phyloP scores from a whole-genome alignment of 2,888 invertebrate species.

The Lomographa bimaculata region DNA sequence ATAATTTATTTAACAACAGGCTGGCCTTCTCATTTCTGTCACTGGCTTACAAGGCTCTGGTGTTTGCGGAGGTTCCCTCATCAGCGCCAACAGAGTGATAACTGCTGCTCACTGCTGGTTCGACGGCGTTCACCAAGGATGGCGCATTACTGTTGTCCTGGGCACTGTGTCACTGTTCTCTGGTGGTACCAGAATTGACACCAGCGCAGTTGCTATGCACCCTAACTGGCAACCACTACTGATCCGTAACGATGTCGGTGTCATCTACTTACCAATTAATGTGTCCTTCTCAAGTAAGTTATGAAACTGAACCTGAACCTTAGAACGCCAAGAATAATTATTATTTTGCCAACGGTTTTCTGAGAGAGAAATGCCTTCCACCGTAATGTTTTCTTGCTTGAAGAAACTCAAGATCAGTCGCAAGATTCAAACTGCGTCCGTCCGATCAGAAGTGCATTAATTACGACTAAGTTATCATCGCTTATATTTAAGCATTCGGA shows the following conservation, averaged over 20 bases:
- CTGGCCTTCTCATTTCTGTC: conserved; percentile 40
- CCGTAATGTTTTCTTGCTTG: too few species aligned
- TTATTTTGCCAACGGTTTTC: too few species aligned
- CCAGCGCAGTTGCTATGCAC: conserved; percentile 45
- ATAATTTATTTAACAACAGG: too few species aligned
- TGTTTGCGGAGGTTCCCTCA: conserved; percentile 54
- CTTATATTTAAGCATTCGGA: too few species aligned
- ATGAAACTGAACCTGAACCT: too few species aligned
- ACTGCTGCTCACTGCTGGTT: conserved; percentile 59
- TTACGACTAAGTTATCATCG: too few species aligned
- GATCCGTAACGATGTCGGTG: conserved; percentile 53
- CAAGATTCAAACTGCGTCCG: too few species aligned
- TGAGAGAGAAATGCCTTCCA: too few species aligned
- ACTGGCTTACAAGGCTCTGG: conserved; percentile 26
- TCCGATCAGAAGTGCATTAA: too few species aligned
- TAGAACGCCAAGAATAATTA: too few species aligned
- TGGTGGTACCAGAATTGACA: conserved; percentile 50
- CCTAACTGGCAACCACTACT: conserved; percentile 45
- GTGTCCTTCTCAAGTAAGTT: conserved; percentile 41
- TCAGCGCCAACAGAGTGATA: conserved; percentile 38
- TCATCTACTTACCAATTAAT: conserved; percentile 38
- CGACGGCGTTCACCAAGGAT: conserved; percentile 52
- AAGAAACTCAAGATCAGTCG: too few species aligned
- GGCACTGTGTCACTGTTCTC: conserved; percentile 51
- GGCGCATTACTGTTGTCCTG: conserved; percentile 50